phyloP scores from a whole-genome alignment of 1,140 invertebrate genomes.

The Rhyzopertha dominica region DNA sequence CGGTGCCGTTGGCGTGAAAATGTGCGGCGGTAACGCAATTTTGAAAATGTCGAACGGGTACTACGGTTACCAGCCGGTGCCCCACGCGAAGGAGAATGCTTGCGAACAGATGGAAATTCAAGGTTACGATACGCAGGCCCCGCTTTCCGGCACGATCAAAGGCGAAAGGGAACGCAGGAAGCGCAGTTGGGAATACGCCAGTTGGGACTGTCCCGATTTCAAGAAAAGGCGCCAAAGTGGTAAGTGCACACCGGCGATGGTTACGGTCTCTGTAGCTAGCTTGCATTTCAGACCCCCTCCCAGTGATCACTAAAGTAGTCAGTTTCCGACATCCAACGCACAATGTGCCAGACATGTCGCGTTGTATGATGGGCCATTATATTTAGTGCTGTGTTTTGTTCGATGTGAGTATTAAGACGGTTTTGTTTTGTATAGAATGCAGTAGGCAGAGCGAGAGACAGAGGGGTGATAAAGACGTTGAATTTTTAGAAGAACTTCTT shows the following conservation, averaged over 20 bases:
- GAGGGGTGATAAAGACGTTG: slow-evolving; percentile 25
- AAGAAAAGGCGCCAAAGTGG: slow-evolving; percentile 35
- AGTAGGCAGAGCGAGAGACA: slow-evolving; percentile 23
- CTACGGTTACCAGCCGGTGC: slow-evolving; percentile 33
- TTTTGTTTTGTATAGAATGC: slow-evolving; percentile 24
- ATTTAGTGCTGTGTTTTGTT: slow-evolving; percentile 40
- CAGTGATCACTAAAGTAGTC: slow-evolving; percentile 3
- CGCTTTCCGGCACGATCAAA: slow-evolving; percentile 4
- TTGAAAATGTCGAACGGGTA: slow-evolving; percentile 27
- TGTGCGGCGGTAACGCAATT: background rate
- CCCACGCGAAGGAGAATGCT: slow-evolving; percentile 1
- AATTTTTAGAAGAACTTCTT: slow-evolving; percentile 48
- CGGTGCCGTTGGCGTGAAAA: background rate
- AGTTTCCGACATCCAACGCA: slow-evolving; percentile 45
- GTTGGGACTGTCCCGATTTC: slow-evolving; percentile 13
- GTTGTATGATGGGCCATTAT: slow-evolving; percentile 55
- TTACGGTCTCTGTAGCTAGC: background rate
- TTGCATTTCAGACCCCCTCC: slow-evolving; percentile 7
- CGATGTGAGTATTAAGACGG: background rate
- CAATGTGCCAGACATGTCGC: slow-evolving; percentile 54
- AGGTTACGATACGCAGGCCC: slow-evolving; percentile 9
- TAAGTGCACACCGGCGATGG: slow-evolving; percentile 18
- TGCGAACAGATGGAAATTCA: slow-evolving; percentile 20
- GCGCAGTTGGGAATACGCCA: slow-evolving; percentile 18
- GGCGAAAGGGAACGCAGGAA: slow-evolving; percentile 17